Conservation (phyloP, 2,113 vertebrate genomes). For the Colaptes auratus region DNA sequence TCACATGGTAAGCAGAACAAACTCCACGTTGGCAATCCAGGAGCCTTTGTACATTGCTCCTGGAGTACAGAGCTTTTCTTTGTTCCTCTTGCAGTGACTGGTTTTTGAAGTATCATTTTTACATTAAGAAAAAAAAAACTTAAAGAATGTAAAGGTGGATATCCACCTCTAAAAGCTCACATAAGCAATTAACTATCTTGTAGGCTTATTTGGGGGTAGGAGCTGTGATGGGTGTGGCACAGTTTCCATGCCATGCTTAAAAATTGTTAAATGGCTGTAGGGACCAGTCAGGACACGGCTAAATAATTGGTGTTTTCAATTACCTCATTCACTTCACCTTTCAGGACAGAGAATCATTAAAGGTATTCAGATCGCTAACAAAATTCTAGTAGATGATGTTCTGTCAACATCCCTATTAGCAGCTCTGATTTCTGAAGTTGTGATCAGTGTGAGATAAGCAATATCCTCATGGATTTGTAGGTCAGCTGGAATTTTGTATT, state of each 20-base stretch:
- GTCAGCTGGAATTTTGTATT: neutral
- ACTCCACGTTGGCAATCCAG: neutral
- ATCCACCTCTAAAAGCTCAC: rapidly evolving
- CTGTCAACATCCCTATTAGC: neutral
- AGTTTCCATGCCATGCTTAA: neutral
- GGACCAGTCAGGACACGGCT: neutral
- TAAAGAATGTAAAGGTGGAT: neutral
- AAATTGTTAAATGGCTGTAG: neutral
- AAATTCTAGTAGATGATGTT: neutral
- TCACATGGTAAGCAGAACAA: neutral
- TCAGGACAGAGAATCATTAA: neutral
- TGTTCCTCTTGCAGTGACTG: neutral
- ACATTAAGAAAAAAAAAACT: neutral
- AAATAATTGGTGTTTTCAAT: neutral
- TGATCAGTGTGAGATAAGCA: neutral
- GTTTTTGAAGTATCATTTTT: neutral
- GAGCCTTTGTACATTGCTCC: neutral
- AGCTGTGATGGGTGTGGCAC: neutral
- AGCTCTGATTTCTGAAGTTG: neutral
- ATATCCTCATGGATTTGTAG: neutral
- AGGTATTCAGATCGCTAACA: neutral
- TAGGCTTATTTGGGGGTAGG: neutral
- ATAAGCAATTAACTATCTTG: neutral
- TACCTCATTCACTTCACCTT: neutral
- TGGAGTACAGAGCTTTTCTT: neutral